These are phyloP conservation scores for Coregonus suidteri DNA, from an alignment of 2,797 vertebrate species.

Conservation along the genomic window DNA sequence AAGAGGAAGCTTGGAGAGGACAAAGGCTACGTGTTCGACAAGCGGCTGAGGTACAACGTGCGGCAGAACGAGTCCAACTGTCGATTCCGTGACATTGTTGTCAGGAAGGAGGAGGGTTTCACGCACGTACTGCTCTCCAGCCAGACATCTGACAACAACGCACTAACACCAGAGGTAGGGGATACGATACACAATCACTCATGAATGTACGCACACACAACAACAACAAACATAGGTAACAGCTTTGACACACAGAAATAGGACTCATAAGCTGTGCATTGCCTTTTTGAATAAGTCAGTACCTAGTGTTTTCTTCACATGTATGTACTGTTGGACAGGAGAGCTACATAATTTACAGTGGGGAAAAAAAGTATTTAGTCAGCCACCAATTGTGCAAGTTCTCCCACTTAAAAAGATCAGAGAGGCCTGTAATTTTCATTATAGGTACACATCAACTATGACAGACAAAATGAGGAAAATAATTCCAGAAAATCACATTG, in stretches of 20 bases:
- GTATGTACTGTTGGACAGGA: background rate
- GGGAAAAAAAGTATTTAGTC: too few species aligned
- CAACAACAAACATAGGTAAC: background rate
- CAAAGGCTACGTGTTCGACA: constrained; percentile 91
- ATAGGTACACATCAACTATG: too few species aligned
- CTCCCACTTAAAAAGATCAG: too few species aligned
- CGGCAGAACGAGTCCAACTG: constrained; percentile 95
- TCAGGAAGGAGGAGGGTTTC: constrained; percentile 96
- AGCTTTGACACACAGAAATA: background rate
- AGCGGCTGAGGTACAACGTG: constrained; percentile 95
- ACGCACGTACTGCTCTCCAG: constrained; percentile 95
- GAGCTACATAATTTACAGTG: background rate
- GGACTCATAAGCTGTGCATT: background rate
- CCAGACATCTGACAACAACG: constrained; percentile 97
- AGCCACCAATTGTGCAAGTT: too few species aligned
- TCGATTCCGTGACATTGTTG: constrained; percentile 95
- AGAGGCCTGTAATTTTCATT: too few species aligned
- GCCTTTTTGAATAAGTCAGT: background rate
- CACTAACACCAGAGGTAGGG: constrained; percentile 94
- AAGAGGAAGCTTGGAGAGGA: constrained; percentile 92
- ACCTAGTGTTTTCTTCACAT: background rate
- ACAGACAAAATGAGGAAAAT: too few species aligned
- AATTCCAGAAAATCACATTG: too few species aligned
- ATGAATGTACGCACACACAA: background rate
- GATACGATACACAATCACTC: background rate